phyloP scores from a whole-genome alignment of 2,113 vertebrate genomes.

The Xerus inauris region DNA sequence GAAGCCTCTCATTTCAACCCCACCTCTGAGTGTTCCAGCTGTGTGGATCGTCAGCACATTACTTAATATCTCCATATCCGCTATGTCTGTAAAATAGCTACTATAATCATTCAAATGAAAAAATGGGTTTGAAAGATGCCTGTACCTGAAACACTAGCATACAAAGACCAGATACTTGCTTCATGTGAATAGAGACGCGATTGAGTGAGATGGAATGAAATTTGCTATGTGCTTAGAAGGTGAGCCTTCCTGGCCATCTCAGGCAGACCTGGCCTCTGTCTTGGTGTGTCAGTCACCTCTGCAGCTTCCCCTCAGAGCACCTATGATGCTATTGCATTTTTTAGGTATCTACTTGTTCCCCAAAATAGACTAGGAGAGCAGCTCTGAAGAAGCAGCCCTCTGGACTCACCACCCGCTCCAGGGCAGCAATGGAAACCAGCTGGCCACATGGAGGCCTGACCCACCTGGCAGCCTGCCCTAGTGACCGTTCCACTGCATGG shows the following conservation, averaged over 20 bases:
- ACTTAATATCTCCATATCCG: not conserved
- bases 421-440: not conserved
- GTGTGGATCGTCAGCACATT: not conserved
- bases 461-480: not conserved
- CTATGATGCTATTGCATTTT: not conserved
- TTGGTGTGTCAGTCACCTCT: not conserved
- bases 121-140: not conserved
- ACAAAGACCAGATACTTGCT: not conserved
- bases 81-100: not conserved
- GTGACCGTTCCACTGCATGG: not conserved
- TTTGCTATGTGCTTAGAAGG: not conserved
- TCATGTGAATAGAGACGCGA: not conserved
- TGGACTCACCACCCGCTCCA: too few species aligned
- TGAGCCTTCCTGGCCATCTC: not conserved
- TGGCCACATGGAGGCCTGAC: not conserved
- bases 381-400: not conserved
- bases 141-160: not conserved
- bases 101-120: not conserved
- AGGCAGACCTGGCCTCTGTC: not conserved
- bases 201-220: not conserved
- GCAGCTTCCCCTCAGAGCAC: not conserved
- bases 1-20: not conserved
- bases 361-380: not conserved
- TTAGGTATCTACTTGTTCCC: not conserved
- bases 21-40: not conserved